Conservation (phyloP, 2,113 vertebrate genomes). For the Danio rerio region GRCz12tu NC_133182.1:44183001-44183500, state of each 20-base stretch:
- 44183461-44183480: too few species aligned
- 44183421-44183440: too few species aligned
- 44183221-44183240: conserved; percentile 51
- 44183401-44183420: too few species aligned
- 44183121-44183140: background rate
- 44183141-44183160: background rate
- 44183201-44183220: conserved; percentile 40
- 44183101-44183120: background rate
- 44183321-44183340: too few species aligned
- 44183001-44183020: conserved; percentile 9
- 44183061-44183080: background rate
- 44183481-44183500: too few species aligned
- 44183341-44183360: too few species aligned
- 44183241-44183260: conserved; percentile 55
- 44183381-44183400: too few species aligned
- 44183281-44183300: conserved; percentile 49
- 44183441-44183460: too few species aligned
- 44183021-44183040: conserved; percentile 1
- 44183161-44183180: conserved; percentile 12
- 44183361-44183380: too few species aligned
- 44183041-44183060: background rate
- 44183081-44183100: background rate
- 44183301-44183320: too few species aligned
- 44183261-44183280: conserved; percentile 64
- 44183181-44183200: conserved; percentile 31